Evolutionary conservation across 2,888 invertebrate genomes (phyloP), one percentile per base, ranked within the genome.

Genomic region (Spicauda simplicius): DNA sequence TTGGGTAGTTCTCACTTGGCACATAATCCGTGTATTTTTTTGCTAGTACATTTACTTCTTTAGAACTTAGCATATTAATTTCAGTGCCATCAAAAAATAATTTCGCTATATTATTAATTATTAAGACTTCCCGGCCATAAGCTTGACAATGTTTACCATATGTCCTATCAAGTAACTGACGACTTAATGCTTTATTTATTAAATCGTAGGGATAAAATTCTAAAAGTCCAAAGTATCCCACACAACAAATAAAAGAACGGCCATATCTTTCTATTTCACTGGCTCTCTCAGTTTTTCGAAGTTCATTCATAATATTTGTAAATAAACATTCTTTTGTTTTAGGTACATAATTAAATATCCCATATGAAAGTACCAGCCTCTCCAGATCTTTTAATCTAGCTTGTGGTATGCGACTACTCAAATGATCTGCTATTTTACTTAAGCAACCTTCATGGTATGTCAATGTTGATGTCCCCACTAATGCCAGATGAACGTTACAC

Each of bases 311-410:
- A 1, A 90, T 79, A 71, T 89, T 90, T 12, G 88, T 78, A 68
- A 88, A 82, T 60, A 92, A 87, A 66, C 81, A 80, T 56, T 81
- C 76, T 70, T 80, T 73, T n/a, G 90, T 93, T 61, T 90, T 74
- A 14, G 95, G 95, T 68, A 86, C 83, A 64, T 91, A 93, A 80
- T 96, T 94, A 72, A 96, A 96, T 78, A 95, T 93, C 2, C 94
- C 94, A 77, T 95, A 93, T 0, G 94, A 93, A 70, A 96, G 91
- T 3, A 95, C 84, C 10, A 97, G 84, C 74, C 97, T 94, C 84
- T 97, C 97, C 37, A 97, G 86, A 79, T 97, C 97, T 85, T 97
- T 97, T 0, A 97, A 58, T 70, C 97, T 94, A 0, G 94, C 82
- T 4, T 79, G 60, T 2, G 88, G 71, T 0, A 96, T 79, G 33